A percentile compares a stretch with the other conserved stretches of the same genome.
phyloP scores from a whole-genome alignment of 2,888 invertebrate genomes.

The Phlogophora meticulosa region DNA sequence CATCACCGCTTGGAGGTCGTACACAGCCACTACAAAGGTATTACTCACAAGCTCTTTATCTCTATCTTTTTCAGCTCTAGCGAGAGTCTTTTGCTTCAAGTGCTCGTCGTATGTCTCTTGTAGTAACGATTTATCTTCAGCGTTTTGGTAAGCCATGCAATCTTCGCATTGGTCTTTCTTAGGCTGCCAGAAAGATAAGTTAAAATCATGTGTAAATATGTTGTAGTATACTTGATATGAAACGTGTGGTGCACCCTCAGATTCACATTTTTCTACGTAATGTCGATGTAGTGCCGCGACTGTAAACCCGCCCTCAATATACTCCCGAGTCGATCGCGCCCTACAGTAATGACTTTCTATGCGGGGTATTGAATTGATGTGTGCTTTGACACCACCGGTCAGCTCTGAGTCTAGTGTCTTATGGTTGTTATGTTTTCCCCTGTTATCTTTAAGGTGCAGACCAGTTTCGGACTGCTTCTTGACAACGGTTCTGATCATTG shows the following conservation, averaged over 20 bases:
- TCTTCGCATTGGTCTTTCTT: constrained; percentile 62
- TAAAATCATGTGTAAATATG: constrained; percentile 50
- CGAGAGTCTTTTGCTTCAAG: constrained; percentile 51
- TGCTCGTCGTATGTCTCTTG: constrained; percentile 47
- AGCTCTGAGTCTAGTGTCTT: constrained; percentile 23
- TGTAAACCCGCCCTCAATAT: constrained; percentile 44
- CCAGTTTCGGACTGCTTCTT: constrained; percentile 17
- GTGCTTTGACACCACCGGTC: constrained; percentile 28
- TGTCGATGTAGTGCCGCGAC: constrained; percentile 51
- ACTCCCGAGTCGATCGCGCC: constrained; percentile 2
- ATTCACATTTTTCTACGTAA: constrained; percentile 26
- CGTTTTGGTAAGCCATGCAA: constrained; percentile 49
- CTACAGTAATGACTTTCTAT: constrained; percentile 45
- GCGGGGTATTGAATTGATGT: constrained; percentile 48
- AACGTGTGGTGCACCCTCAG: constrained; percentile 24
- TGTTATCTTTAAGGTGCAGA: constrained; percentile 27
- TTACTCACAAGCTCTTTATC: constrained; percentile 48
- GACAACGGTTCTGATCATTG: constrained; percentile 40
- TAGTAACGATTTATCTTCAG: constrained; percentile 46
- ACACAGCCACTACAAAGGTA: constrained; percentile 45
- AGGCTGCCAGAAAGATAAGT: constrained; percentile 55
- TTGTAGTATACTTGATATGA: constrained; percentile 46
- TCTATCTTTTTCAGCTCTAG: constrained; percentile 48
- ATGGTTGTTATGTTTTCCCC: constrained; percentile 39
- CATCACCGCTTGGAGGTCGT: constrained; percentile 61